Percentiles rank a stretch among this genome's conserved stretches.
Evolutionary conservation across 2,888 invertebrate species (phyloP).

Genomic region (Patella depressa): DNA sequence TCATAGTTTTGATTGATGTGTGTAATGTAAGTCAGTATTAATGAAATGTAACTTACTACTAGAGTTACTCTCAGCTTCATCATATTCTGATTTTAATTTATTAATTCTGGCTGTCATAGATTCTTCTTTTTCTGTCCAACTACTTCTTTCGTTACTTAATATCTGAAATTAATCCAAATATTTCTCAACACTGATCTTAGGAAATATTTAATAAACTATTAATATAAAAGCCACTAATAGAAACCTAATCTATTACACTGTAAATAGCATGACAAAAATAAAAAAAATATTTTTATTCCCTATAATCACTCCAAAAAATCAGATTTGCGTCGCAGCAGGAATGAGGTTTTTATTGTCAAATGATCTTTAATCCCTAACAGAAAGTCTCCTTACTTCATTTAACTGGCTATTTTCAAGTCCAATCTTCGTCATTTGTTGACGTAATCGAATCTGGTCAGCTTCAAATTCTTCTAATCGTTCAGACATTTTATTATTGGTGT

Average conservation of each 20-base stretch:
- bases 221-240: no score
- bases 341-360: no score
- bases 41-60: neutral
- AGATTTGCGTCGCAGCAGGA: no score
- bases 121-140: slow-evolving; percentile 22
- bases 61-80: slow-evolving; percentile 17
- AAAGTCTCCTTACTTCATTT: slow-evolving; percentile 40
- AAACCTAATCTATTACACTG: no score
- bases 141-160: slow-evolving; percentile 26
- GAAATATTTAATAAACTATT: no score
- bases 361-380: neutral
- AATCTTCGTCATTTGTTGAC: slow-evolving; percentile 50
- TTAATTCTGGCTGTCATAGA: slow-evolving; percentile 5
- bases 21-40: no score
- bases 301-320: neutral
- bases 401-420: slow-evolving; percentile 49
- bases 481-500: slow-evolving; percentile 36
- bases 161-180: slow-evolving; percentile 9
- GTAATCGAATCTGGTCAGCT: slow-evolving; percentile 47
- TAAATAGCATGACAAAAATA: neutral
- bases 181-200: no score
- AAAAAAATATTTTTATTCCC: neutral
- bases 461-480: slow-evolving; percentile 52
- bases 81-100: slow-evolving; percentile 19
- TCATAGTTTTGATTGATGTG: no score